phyloP scores from a whole-genome alignment of 1,140 invertebrate species.

The Cylas formicarius region DNA sequence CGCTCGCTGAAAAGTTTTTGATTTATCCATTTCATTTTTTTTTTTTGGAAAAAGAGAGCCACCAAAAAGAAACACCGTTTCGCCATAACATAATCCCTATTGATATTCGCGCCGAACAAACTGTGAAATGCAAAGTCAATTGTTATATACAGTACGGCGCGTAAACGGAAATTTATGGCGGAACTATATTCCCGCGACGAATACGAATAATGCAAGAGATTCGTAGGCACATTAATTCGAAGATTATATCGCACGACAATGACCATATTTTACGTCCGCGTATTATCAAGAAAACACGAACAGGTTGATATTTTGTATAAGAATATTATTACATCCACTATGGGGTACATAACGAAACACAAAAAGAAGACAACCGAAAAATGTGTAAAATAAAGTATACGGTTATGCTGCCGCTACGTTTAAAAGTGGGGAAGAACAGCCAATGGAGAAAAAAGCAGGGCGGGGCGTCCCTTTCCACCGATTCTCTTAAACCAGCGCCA shows the following conservation, averaged over 20 bases:
- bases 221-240: constrained; percentile 25
- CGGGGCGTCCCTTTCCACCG: constrained; percentile 27
- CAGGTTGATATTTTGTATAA: constrained; percentile 33
- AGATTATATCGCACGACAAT: constrained; percentile 19
- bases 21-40: no score
- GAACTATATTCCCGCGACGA: constrained; percentile 11
- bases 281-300: constrained; percentile 27
- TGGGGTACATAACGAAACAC: constrained; percentile 6
- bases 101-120: no score
- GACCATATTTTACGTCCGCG: constrained; percentile 16
- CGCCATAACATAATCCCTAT: no score
- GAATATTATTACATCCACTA: constrained; percentile 27
- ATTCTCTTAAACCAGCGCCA: constrained; percentile 25
- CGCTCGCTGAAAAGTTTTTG: no score
- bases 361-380: constrained; percentile 21
- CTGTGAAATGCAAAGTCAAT: background rate
- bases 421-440: constrained; percentile 28
- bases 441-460: constrained; percentile 37
- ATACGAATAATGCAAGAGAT: constrained; percentile 22
- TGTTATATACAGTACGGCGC: background rate
- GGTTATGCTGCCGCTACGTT: constrained; percentile 12
- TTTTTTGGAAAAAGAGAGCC: no score
- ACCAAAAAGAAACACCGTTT: no score
- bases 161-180: constrained; percentile 11
- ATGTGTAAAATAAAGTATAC: constrained; percentile 15